phyloP scores from a whole-genome alignment of 2,888 invertebrate species.

The Dorcus parallelipipedus region DNA sequence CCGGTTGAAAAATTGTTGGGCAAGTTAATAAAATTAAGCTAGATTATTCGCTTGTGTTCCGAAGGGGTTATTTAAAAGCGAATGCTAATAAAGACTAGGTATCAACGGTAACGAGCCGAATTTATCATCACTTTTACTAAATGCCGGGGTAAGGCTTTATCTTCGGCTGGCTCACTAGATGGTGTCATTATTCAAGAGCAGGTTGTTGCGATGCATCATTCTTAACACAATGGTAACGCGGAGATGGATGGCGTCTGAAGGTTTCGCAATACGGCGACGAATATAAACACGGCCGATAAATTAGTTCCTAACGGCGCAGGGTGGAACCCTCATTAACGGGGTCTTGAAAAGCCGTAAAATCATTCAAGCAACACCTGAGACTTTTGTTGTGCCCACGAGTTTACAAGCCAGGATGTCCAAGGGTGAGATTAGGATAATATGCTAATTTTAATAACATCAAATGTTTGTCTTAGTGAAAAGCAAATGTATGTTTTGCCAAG shows the following conservation, averaged over 20 bases:
- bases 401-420: neutral
- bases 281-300: slow-evolving; percentile 40
- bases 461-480: too few species aligned
- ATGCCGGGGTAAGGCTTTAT: slow-evolving; percentile 23
- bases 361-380: slow-evolving; percentile 23
- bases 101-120: slow-evolving; percentile 20
- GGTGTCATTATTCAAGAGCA: slow-evolving; percentile 38
- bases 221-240: slow-evolving; percentile 20
- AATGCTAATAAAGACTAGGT: slow-evolving; percentile 9
- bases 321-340: slow-evolving; percentile 34
- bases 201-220: slow-evolving; percentile 39
- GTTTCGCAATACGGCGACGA: slow-evolving; percentile 26
- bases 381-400: slow-evolving; percentile 1
- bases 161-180: slow-evolving; percentile 36
- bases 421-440: too few species aligned
- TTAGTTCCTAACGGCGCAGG: slow-evolving; percentile 36
- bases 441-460: too few species aligned
- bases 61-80: neutral
- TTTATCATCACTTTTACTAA: slow-evolving; percentile 22
- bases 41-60: too few species aligned
- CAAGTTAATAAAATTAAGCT: too few species aligned
- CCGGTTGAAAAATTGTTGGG: too few species aligned
- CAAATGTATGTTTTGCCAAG: too few species aligned
- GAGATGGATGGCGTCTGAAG: slow-evolving; percentile 22
- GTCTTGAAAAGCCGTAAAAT: slow-evolving; percentile 21